phyloP scores from a whole-genome alignment of 2,888 invertebrate species.

The Exocentrus adspersus region DNA sequence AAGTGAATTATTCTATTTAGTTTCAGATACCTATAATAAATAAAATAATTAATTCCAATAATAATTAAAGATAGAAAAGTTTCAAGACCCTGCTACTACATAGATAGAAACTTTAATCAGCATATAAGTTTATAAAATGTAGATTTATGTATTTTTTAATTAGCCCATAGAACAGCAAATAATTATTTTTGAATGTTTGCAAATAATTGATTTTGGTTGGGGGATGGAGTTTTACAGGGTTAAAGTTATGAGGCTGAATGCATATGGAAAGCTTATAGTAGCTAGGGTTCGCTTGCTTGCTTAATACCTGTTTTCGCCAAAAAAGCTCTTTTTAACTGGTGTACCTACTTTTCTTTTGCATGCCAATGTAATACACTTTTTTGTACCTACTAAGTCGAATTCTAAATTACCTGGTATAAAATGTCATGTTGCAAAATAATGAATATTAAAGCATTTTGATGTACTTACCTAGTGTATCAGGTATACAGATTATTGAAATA shows the following conservation, averaged over 20 bases:
- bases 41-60: too few relatives aligned
- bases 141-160: conserved; percentile 14
- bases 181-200: conserved; percentile 18
- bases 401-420: too few relatives aligned
- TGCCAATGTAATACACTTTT: neutral
- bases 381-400: too few relatives aligned
- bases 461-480: too few relatives aligned
- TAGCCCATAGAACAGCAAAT: conserved; percentile 11
- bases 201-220: conserved; percentile 14
- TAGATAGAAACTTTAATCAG: conserved; percentile 9
- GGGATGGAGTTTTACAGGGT: conserved; percentile 26
- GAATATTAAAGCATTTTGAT: too few relatives aligned
- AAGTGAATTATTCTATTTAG: too few relatives aligned
- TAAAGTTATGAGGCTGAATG: neutral
- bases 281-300: conserved; percentile 20
- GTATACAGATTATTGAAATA: too few relatives aligned
- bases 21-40: too few relatives aligned
- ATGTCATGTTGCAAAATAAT: too few relatives aligned
- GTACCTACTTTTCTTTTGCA: neutral
- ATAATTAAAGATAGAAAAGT: too few relatives aligned
- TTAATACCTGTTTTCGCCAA: conserved; percentile 5
- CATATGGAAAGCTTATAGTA: conserved; percentile 2
- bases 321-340: conserved; percentile 7
- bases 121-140: conserved; percentile 8
- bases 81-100: too few relatives aligned